Evolutionary conservation across 2,888 invertebrate genomes (phyloP).

Genomic region (Cylindroiulus punctatus): DNA sequence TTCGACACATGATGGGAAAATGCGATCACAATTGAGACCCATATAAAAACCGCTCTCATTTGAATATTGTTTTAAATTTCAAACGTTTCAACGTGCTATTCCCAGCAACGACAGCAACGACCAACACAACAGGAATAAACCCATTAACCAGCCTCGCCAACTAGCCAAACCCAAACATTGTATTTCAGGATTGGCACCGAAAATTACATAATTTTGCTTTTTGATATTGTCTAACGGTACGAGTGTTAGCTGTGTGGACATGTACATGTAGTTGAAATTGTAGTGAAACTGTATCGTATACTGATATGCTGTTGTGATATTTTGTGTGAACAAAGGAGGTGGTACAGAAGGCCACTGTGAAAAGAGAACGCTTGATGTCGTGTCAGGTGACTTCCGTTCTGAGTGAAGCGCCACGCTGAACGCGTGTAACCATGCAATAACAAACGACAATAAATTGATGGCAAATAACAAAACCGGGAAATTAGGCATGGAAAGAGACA

Average conservation of each 20-base stretch:
- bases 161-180: not conserved
- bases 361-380: conserved; percentile 7
- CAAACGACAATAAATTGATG: too few species aligned
- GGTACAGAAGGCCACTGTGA: not conserved
- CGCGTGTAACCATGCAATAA: too few species aligned
- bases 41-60: conserved; percentile 8
- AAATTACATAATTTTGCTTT: not conserved
- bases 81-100: not conserved
- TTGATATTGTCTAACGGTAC: too few species aligned
- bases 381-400: not conserved
- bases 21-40: conserved; percentile 24
- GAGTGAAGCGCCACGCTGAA: not conserved
- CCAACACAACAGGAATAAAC: not conserved
- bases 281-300: too few species aligned
- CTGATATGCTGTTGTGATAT: too few species aligned
- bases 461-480: not conserved
- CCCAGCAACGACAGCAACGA: not conserved
- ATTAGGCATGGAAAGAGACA: not conserved
- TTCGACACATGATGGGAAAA: conserved; percentile 11
- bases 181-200: not conserved
- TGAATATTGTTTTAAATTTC: conserved; percentile 46
- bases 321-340: too few species aligned
- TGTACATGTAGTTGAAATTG: too few species aligned
- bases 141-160: not conserved
- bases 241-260: too few species aligned